Conservation (phyloP, 2,797 vertebrate genomes). For the Todus mexicanus region DNA sequence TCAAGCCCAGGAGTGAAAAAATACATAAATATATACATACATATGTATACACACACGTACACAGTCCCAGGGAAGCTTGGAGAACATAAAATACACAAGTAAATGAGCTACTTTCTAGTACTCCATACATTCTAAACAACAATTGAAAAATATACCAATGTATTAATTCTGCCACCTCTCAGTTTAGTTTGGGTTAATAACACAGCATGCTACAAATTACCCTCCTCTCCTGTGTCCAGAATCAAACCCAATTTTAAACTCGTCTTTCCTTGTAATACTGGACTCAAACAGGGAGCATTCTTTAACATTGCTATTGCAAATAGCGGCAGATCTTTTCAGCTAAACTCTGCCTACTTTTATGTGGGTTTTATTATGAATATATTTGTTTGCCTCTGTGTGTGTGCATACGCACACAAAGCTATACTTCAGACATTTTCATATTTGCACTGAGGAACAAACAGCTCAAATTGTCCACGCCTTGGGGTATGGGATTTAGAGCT, state of each 20-base stretch:
- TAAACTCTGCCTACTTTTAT: not conserved
- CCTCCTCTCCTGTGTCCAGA: not conserved
- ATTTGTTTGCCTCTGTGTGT: not conserved
- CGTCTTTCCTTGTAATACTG: not conserved
- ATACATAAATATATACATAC: not conserved
- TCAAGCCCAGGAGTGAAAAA: not conserved
- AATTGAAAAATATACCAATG: not conserved
- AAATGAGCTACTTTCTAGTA: not conserved
- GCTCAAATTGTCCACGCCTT: not conserved
- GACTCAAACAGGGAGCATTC: not conserved
- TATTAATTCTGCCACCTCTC: not conserved
- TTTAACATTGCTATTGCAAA: not conserved
- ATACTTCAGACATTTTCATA: not conserved
- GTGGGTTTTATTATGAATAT: not conserved
- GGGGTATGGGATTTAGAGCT: not conserved
- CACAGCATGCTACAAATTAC: not conserved
- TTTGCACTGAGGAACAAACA: constrained; percentile 1
- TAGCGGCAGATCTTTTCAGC: not conserved
- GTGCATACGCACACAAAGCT: not conserved
- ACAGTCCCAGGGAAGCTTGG: not conserved
- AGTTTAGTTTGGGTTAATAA: not conserved
- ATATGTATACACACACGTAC: not conserved
- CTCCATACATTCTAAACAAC: not conserved
- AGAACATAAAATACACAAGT: not conserved
- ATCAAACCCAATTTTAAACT: not conserved